Evolutionary conservation across 2,888 invertebrate genomes (phyloP).

Genomic region (Drosophila nigricruria): DNA sequence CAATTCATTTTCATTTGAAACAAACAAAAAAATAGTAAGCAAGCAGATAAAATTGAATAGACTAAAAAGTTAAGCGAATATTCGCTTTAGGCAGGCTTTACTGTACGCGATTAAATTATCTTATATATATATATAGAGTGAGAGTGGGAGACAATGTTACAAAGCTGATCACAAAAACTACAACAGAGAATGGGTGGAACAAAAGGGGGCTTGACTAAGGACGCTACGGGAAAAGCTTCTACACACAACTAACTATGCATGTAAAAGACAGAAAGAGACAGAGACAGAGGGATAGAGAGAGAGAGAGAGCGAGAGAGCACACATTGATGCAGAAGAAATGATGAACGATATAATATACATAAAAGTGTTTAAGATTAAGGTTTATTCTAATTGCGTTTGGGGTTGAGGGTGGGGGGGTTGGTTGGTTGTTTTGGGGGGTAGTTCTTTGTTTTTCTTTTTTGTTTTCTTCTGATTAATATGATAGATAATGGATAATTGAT

Average conservation of each 20-base stretch:
- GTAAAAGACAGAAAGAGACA: background rate
- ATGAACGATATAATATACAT: slow-evolving; percentile 3
- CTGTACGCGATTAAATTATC: background rate
- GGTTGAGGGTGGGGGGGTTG: background rate
- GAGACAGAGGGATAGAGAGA: background rate
- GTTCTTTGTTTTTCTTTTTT: slow-evolving; percentile 2
- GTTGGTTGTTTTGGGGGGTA: background rate
- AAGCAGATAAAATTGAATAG: background rate
- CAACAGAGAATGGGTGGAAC: too few species aligned
- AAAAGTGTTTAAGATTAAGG: background rate
- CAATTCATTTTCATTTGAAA: background rate
- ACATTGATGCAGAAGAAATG: background rate
- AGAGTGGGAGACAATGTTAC: background rate
- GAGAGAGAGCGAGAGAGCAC: background rate
- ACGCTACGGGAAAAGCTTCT: slow-evolving; percentile 1
- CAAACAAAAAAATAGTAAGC: background rate
- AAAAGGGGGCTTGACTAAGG: too few species aligned
- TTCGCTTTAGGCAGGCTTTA: slow-evolving; percentile 3
- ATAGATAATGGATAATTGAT: background rate
- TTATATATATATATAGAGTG: background rate
- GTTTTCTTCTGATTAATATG: background rate
- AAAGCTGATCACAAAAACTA: background rate
- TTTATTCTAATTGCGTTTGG: background rate
- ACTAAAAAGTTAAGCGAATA: too few species aligned
- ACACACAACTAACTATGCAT: slow-evolving; percentile 1